A percentile compares a stretch with the other conserved stretches of the same genome.
These are phyloP conservation scores for Panagrolaimus sp. DNA, from an alignment of 1,140 invertebrate genomes.

Conservation along the genomic window DNA sequence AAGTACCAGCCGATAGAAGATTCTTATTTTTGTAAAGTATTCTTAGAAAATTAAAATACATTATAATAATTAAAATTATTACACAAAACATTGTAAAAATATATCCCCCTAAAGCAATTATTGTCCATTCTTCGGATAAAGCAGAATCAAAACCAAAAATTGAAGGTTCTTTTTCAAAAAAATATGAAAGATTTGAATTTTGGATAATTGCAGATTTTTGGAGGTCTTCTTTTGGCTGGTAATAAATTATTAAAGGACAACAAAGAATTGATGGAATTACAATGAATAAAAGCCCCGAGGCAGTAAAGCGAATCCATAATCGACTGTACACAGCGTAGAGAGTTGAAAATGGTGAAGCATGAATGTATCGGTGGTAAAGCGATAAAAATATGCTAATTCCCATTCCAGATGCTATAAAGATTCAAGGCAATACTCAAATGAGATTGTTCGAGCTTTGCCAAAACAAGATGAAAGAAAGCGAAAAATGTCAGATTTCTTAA, in stretches of 20 bases:
- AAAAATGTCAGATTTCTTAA: too few species aligned
- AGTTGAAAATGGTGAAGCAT: constrained; percentile 1
- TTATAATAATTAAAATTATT: not conserved
- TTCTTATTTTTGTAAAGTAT: not conserved
- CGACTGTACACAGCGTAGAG: not conserved
- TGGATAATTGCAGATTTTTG: not conserved
- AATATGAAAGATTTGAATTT: not conserved
- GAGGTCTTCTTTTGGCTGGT: not conserved
- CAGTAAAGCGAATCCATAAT: not conserved
- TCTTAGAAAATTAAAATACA: not conserved
- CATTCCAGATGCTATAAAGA: constrained; percentile 3
- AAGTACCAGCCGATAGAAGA: not conserved
- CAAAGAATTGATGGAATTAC: not conserved
- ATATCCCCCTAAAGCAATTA: not conserved
- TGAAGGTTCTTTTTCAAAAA: not conserved
- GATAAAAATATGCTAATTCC: not conserved
- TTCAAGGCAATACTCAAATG: too few species aligned
- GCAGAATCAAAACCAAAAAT: constrained; percentile 4
- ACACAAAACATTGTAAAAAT: not conserved
- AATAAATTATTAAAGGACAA: not conserved
- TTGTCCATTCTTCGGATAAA: too few species aligned
- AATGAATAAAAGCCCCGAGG: not conserved
- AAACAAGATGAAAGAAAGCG: too few species aligned
- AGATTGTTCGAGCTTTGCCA: too few species aligned
- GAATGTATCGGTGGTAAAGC: not conserved